Conservation (phyloP, 2,888 invertebrate genomes). For the Cephus pygmeus region DNA sequence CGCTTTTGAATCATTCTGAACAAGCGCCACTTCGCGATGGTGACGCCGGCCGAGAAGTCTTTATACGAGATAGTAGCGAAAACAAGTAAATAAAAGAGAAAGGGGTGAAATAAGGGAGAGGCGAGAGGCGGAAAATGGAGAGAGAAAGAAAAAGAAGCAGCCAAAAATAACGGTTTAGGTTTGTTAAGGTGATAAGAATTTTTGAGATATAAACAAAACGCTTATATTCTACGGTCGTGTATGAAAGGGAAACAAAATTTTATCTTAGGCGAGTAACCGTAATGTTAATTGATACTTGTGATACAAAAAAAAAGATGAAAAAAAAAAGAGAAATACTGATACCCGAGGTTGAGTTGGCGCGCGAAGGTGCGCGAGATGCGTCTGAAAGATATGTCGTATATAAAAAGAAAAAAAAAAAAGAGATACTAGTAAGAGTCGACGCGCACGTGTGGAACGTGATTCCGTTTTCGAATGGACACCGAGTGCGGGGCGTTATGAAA, state of each 20-base stretch:
- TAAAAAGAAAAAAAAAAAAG: not conserved
- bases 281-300: slow-evolving; percentile 52
- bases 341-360: not conserved
- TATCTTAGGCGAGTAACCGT: slow-evolving; percentile 44
- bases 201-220: slow-evolving; percentile 52
- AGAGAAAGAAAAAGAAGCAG: slow-evolving; percentile 15
- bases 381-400: slow-evolving; percentile 32
- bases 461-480: not conserved
- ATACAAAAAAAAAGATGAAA: slow-evolving; percentile 35
- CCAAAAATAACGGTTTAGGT: slow-evolving; percentile 12
- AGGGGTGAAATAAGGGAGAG: not conserved
- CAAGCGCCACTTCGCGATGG: not conserved
- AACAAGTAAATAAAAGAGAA: slow-evolving; percentile 15
- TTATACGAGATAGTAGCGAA: not conserved
- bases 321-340: slow-evolving; percentile 2
- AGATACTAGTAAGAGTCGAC: not conserved
- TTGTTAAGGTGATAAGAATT: slow-evolving; percentile 14
- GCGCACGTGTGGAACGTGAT: slow-evolving; percentile 8
- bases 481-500: not conserved
- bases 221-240: slow-evolving; percentile 55
- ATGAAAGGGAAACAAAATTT: slow-evolving; percentile 49
- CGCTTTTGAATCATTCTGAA: not conserved
- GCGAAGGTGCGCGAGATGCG: slow-evolving; percentile 16
- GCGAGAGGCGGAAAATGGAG: slow-evolving; percentile 13
- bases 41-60: not conserved